Conservation (phyloP, 2,888 invertebrate genomes). For the Chelonus formosanus region DNA sequence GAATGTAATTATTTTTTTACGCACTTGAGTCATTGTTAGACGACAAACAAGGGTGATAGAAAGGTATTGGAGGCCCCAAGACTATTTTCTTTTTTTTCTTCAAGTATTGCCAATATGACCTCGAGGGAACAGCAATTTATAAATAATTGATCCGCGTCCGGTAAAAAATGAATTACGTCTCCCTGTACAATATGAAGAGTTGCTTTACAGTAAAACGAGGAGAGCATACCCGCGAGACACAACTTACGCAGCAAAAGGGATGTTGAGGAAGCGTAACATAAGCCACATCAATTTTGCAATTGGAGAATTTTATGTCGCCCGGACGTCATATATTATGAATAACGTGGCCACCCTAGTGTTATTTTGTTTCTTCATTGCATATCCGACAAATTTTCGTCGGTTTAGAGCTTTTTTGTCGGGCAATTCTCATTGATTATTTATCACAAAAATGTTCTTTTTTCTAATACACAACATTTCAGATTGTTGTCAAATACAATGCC, state of each 20-base stretch:
- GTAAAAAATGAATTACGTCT: slow-evolving; percentile 66
- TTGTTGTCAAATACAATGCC: too few species aligned
- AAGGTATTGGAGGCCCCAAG: slow-evolving; percentile 28
- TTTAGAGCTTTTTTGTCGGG: too few species aligned
- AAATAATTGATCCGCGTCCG: slow-evolving; percentile 66
- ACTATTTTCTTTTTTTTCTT: not conserved
- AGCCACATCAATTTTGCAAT: slow-evolving; percentile 66
- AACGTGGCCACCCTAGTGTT: slow-evolving; percentile 40
- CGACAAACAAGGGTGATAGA: too few species aligned
- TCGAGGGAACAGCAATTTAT: slow-evolving; percentile 64
- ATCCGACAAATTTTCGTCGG: too few species aligned
- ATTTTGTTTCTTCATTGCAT: slow-evolving; percentile 5
- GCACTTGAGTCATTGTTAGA: slow-evolving; percentile 5
- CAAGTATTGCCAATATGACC: slow-evolving; percentile 36
- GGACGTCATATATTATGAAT: slow-evolving; percentile 60
- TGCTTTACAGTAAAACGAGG: slow-evolving; percentile 63
- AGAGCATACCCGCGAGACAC: slow-evolving; percentile 59
- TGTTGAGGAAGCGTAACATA: slow-evolving; percentile 51
- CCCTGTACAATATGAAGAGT: slow-evolving; percentile 65
- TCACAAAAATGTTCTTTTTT: too few species aligned
- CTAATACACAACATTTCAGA: too few species aligned
- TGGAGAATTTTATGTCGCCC: slow-evolving; percentile 64
- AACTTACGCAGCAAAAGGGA: slow-evolving; percentile 20
- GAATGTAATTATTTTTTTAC: slow-evolving; percentile 17
- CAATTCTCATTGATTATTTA: too few species aligned